Percentiles rank a stretch among this genome's conserved stretches.
Evolutionary conservation across 2,797 vertebrate genomes (phyloP).

Genomic region (Oryzias sinensis): DNA sequence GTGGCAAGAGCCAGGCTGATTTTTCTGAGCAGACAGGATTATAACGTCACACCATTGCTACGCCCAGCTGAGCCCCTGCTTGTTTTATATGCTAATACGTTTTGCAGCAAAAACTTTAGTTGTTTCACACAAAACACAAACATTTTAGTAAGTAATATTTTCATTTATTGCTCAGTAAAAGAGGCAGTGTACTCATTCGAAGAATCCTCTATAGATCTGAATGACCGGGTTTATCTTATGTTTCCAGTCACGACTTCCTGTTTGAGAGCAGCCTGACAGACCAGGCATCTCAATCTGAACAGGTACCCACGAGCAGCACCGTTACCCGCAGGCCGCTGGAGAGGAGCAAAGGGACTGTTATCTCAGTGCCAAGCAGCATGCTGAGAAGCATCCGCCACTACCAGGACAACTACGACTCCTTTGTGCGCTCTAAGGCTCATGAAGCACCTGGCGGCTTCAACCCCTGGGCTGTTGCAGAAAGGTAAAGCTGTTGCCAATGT

Average conservation of each 20-base stretch:
- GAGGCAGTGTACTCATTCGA: slow-evolving; percentile 3
- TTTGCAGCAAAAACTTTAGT: too few species aligned
- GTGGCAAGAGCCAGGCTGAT: slow-evolving; percentile 55
- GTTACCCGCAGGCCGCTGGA: slow-evolving; percentile 28
- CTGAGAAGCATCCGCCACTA: slow-evolving; percentile 81
- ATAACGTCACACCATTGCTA: slow-evolving; percentile 49
- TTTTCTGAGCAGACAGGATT: slow-evolving; percentile 63
- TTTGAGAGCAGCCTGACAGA: slow-evolving; percentile 63
- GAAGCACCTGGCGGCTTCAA: slow-evolving; percentile 82
- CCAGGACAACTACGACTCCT: slow-evolving; percentile 74
- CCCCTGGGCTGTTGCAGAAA: slow-evolving; percentile 86
- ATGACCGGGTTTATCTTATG: slow-evolving; percentile 17
- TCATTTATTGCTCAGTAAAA: neutral
- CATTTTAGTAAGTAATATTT: too few species aligned
- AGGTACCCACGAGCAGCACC: slow-evolving; percentile 20
- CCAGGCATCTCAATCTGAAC: slow-evolving; percentile 43
- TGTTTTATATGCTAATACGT: too few species aligned
- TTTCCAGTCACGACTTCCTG: slow-evolving; percentile 48
- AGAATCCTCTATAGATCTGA: neutral
- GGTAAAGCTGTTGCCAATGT: slow-evolving; percentile 67
- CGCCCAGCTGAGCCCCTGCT: slow-evolving; percentile 60
- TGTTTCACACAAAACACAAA: too few species aligned
- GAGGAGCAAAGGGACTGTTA: slow-evolving; percentile 25
- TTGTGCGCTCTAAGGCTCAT: slow-evolving; percentile 81
- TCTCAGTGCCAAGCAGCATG: slow-evolving; percentile 77